Conservation (phyloP, 2,113 vertebrate genomes). For the Sebastes schlegelii region DNA sequence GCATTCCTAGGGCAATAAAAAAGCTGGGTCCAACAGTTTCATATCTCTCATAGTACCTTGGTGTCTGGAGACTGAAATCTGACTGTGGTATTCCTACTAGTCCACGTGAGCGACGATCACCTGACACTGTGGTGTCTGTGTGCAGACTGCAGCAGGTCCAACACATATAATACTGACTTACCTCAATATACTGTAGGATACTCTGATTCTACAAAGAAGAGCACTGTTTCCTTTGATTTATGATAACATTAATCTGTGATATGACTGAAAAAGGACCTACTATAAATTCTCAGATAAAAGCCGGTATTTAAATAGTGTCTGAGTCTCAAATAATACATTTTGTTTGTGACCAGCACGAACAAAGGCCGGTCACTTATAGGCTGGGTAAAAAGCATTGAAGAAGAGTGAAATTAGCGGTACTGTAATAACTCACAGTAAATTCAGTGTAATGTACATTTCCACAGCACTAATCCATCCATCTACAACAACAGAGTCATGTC, state of each 20-base stretch:
- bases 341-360: background rate
- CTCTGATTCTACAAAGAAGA: background rate
- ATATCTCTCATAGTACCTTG: slow-evolving; percentile 19
- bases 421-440: too few species aligned
- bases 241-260: background rate
- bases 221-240: background rate
- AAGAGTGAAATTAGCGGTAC: too few species aligned
- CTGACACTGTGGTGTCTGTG: slow-evolving; percentile 23
- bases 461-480: too few species aligned
- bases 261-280: background rate
- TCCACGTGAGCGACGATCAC: slow-evolving; percentile 41
- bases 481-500: background rate
- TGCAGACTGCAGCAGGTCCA: background rate
- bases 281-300: background rate
- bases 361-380: background rate
- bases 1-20: slow-evolving; percentile 6
- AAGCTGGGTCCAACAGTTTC: slow-evolving; percentile 33
- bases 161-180: background rate
- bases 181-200: too few species aligned
- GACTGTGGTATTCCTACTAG: slow-evolving; percentile 20
- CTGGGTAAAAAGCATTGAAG: background rate
- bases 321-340: background rate
- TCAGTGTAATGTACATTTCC: too few species aligned
- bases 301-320: background rate
- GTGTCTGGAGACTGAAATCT: slow-evolving; percentile 29